A percentile compares a stretch with the other conserved stretches of the same genome.
Evolutionary conservation across 2,888 invertebrate species (phyloP).

Genomic region (Rosalia funebris): DNA sequence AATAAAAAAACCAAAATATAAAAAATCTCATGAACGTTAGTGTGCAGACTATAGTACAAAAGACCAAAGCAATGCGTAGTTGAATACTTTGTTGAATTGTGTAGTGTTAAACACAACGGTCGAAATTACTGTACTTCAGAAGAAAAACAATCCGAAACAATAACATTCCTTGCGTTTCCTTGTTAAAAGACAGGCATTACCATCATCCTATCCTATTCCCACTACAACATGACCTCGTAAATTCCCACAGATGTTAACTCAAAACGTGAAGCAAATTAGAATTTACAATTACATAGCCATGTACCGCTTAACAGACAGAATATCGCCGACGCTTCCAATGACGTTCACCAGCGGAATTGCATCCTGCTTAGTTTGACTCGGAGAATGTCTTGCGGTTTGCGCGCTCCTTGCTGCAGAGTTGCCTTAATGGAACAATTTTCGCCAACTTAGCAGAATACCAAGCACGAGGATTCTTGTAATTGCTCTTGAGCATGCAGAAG

Average conservation of each 20-base stretch:
- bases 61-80: too few species aligned
- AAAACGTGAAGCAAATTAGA: constrained; percentile 9
- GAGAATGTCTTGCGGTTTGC: constrained; percentile 34
- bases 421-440: constrained; percentile 28
- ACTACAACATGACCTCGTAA: background rate
- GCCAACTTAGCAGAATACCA: constrained; percentile 26
- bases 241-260: background rate
- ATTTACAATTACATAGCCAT: constrained; percentile 19
- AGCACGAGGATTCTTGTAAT: constrained; percentile 33
- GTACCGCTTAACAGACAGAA: constrained; percentile 34
- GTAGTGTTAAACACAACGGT: too few species aligned
- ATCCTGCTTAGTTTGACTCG: constrained; percentile 32
- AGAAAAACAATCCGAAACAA: background rate
- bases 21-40: too few species aligned
- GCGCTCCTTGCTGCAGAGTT: constrained; percentile 16
- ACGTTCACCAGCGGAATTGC: constrained; percentile 33
- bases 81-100: too few species aligned
- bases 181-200: background rate
- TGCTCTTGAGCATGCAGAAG: constrained; percentile 19
- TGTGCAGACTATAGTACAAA: too few species aligned
- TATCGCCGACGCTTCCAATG: constrained; percentile 33
- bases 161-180: background rate
- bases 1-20: too few species aligned
- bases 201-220: background rate
- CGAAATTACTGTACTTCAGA: too few species aligned